phyloP scores from a whole-genome alignment of 2,888 invertebrate species.

The Ophion costatus region DNA sequence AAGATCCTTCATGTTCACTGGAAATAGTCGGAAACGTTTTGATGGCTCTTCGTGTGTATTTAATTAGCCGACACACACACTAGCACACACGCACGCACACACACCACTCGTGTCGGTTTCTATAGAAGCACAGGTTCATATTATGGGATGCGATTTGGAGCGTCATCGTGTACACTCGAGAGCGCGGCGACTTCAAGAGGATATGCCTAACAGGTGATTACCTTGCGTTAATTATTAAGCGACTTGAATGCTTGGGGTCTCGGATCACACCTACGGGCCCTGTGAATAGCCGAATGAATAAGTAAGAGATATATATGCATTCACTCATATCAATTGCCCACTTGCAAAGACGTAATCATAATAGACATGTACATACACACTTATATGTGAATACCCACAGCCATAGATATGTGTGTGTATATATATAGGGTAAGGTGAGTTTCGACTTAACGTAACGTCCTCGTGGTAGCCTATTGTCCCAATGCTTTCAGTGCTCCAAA shows the following conservation, averaged over 20 bases:
- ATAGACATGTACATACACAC: too few species aligned
- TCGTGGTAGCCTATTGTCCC: too few species aligned
- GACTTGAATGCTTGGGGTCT: conserved; percentile 39
- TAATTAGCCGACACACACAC: conserved; percentile 39
- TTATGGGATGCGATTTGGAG: conserved; percentile 47
- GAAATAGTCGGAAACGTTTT: conserved; percentile 28
- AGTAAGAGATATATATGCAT: background rate
- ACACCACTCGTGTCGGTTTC: conserved; percentile 1
- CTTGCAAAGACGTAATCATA: background rate
- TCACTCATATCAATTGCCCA: conserved; percentile 3
- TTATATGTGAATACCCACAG: too few species aligned
- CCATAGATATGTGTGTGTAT: too few species aligned
- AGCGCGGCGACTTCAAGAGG: conserved; percentile 60
- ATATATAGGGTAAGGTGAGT: too few species aligned
- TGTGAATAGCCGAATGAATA: conserved; percentile 36
- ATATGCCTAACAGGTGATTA: conserved; percentile 56
- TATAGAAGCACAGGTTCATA: conserved; percentile 17
- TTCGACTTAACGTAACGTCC: too few species aligned
- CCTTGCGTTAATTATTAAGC: conserved; percentile 64
- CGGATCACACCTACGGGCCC: conserved; percentile 6
- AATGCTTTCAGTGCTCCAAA: too few species aligned
- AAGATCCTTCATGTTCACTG: background rate
- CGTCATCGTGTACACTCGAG: conserved; percentile 45
- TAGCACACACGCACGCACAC: background rate
- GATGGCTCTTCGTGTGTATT: conserved; percentile 46